phyloP scores from a whole-genome alignment of 2,113 vertebrate species.

The Indicator indicator region DNA sequence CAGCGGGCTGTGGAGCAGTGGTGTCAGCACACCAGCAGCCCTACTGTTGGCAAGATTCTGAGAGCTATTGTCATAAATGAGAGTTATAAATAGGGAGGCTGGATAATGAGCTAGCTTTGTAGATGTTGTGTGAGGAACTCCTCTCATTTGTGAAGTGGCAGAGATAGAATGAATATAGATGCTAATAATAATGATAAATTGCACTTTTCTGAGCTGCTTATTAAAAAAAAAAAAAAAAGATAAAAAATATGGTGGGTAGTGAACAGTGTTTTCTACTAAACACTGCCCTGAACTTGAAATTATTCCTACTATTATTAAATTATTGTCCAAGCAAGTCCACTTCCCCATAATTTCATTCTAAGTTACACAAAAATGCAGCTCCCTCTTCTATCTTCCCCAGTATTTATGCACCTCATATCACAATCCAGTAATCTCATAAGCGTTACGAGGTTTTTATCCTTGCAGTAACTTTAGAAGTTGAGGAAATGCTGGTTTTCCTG shows the following conservation, averaged over 20 bases:
- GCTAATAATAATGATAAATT: slow-evolving; percentile 59
- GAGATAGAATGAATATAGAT: slow-evolving; percentile 42
- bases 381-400: slow-evolving; percentile 1
- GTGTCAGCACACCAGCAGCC: slow-evolving; percentile 72
- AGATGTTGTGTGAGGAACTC: slow-evolving; percentile 68
- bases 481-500: not conserved
- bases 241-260: not conserved
- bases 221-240: slow-evolving; percentile 36
- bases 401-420: slow-evolving; percentile 19
- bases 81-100: slow-evolving; percentile 67
- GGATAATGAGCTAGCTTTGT: slow-evolving; percentile 65
- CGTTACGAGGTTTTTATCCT: slow-evolving; percentile 41
- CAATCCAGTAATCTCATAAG: slow-evolving; percentile 23
- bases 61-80: slow-evolving; percentile 69
- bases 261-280: slow-evolving; percentile 62
- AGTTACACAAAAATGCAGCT: slow-evolving; percentile 28
- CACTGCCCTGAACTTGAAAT: slow-evolving; percentile 46
- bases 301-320: slow-evolving; percentile 55
- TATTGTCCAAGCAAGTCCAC: slow-evolving; percentile 37
- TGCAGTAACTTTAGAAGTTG: not conserved
- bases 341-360: slow-evolving; percentile 45
- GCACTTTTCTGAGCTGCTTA: slow-evolving; percentile 62
- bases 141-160: slow-evolving; percentile 61
- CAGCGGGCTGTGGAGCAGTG: slow-evolving; percentile 39
- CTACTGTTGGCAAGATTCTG: slow-evolving; percentile 55